Evolutionary conservation across 2,888 invertebrate genomes (phyloP), one percentile per base, ranked within the genome.

Genomic region (Drosophila kuntzei): DNA sequence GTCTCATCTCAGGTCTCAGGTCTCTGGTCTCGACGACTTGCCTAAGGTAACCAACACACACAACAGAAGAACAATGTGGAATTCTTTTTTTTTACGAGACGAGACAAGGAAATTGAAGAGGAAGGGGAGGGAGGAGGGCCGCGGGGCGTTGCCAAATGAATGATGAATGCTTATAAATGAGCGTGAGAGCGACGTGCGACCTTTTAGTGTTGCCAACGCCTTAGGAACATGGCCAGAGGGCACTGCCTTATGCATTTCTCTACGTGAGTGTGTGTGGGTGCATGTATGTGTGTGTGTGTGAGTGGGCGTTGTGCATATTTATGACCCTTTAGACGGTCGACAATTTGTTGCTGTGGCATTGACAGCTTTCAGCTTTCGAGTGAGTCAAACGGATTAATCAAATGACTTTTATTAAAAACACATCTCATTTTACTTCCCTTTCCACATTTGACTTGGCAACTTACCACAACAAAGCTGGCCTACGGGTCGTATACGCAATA

Each of bases 141-240:
- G 27, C 14, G 25, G 8, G 16, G 50, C 27, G 74, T 65, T 74
- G 76, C 76, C 80, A 82, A 79, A 84, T 89, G 81, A 80, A 76
- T 87, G 89, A 85, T 85, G 77, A 81, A 85, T 87, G 79, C 75
- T 69, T 74, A 79, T 75, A 75, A 87, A 84, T 76, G 85, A 84
- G 81, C 75, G 44, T 70, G 54, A 75, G 77, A 71, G 68, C 79
- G 64, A 63, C 61, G 68, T 57, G 79, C 64, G 85, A 87, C 87
- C 87, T 83, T 80, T 70, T 65, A 55, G 75, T 83, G 77, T 70
- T 65, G 60, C 65, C 65, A 63, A 46, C 61, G 63, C 73, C 67
- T 29, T 22, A 29, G 61, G 51, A 43, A 9, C 37, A 14, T 2
- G 22, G 50, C 71, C 53, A 37, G 20, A 51, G 63, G 80, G 41